A percentile compares a stretch with the other conserved stretches of the same genome.
These are phyloP conservation scores for Tachycineta bicolor DNA, from an alignment of 2,113 vertebrate species.

Conservation along the genomic window DNA sequence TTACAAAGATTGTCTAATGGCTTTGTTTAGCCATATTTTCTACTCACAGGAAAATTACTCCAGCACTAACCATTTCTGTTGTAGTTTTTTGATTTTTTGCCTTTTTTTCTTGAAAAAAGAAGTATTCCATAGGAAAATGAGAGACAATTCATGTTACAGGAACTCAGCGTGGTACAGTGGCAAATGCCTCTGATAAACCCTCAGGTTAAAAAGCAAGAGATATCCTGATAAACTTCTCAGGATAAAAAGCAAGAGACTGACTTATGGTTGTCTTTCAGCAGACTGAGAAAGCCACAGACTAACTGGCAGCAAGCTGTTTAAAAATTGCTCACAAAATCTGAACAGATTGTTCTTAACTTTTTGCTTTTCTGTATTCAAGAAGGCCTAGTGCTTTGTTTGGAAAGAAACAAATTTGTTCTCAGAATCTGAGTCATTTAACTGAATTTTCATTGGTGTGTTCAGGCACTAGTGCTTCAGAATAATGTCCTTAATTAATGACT, in stretches of 20 bases:
- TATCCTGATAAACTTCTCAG: neutral
- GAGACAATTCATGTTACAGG: neutral
- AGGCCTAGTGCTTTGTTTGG: neutral
- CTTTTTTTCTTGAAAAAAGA: neutral
- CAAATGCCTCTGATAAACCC: neutral
- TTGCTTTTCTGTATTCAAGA: neutral
- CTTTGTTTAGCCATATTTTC: neutral
- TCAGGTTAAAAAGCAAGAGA: neutral
- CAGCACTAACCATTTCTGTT: neutral
- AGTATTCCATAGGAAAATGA: neutral
- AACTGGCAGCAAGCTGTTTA: neutral
- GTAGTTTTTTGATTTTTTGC: neutral
- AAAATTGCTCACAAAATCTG: slow-evolving; percentile 30
- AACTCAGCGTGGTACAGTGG: neutral
- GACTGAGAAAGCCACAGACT: neutral
- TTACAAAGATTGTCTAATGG: neutral
- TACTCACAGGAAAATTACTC: neutral
- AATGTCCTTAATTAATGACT: slow-evolving; percentile 26
- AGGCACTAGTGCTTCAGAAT: slow-evolving; percentile 11
- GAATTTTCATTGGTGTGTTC: neutral
- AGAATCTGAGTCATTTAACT: slow-evolving; percentile 19
- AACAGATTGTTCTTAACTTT: slow-evolving; percentile 28
- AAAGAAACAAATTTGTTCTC: slow-evolving; percentile 28
- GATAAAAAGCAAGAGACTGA: neutral
- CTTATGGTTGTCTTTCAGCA: neutral